Conservation (phyloP, 2,113 vertebrate genomes). For the Pionites leucogaster region DNA sequence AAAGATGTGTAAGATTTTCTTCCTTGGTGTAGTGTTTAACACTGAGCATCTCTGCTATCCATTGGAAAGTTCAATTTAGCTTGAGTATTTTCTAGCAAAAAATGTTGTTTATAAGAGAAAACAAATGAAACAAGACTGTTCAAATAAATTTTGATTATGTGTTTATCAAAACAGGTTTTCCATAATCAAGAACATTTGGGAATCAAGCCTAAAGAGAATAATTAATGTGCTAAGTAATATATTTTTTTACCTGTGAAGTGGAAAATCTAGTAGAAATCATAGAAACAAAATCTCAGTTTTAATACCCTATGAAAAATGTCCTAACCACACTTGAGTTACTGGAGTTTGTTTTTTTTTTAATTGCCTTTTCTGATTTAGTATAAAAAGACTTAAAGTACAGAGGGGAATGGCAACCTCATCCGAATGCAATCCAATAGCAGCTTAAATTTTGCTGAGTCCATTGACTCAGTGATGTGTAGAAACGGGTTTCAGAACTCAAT, state of each 20-base stretch:
- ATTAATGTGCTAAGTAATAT: fast-evolving
- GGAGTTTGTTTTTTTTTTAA: neutral
- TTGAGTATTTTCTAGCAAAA: neutral
- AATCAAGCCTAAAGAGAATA: neutral
- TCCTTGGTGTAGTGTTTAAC: neutral
- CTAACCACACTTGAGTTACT: neutral
- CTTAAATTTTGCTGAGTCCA: neutral
- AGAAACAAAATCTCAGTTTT: neutral
- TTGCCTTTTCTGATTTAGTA: neutral
- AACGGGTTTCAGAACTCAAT: neutral
- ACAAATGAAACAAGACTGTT: neutral
- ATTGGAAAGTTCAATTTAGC: neutral
- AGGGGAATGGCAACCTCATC: neutral
- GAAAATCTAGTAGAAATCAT: neutral
- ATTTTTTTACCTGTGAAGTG: neutral
- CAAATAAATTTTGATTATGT: neutral
- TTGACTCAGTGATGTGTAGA: neutral
- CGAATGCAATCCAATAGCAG: neutral
- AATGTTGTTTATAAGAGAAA: neutral
- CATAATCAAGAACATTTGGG: neutral
- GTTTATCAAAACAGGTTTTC: neutral
- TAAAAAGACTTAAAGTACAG: neutral
- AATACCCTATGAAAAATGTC: neutral
- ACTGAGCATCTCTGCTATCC: neutral
- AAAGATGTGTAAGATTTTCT: neutral